Conservation (phyloP, 2,888 invertebrate genomes). For the Sipunculus nudus region DNA sequence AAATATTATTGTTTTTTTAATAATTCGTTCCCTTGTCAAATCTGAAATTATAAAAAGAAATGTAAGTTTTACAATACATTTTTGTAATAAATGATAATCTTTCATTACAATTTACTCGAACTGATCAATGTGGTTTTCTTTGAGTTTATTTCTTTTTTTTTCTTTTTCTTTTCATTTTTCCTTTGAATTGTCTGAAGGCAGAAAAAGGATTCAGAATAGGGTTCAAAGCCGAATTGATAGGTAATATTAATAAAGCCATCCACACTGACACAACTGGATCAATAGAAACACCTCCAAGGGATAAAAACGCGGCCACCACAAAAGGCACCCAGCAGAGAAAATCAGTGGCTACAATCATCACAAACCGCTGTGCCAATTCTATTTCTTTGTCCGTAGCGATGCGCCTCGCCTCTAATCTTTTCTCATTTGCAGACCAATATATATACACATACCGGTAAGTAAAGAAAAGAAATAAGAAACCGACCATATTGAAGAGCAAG, state of each 20-base stretch:
- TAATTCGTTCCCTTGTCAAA: no score
- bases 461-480: neutral
- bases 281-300: conserved; percentile 2
- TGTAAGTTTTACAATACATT: no score
- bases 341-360: conserved; percentile 11
- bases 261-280: conserved; percentile 60
- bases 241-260: conserved; percentile 70
- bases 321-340: conserved; percentile 15
- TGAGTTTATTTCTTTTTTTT: no score
- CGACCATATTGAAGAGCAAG: neutral
- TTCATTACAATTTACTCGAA: no score
- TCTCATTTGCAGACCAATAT: neutral
- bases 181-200: no score
- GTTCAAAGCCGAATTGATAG: conserved; percentile 69
- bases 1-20: no score
- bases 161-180: no score
- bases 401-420: conserved; percentile 1
- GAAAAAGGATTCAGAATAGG: conserved; percentile 69
- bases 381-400: conserved; percentile 6
- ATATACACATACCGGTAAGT: neutral
- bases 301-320: neutral
- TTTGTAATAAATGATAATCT: no score
- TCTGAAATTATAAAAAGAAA: no score
- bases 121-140: no score
- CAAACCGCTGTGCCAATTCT: conserved; percentile 7